phyloP scores from a whole-genome alignment of 2,113 vertebrate species.

The Proterorhinus semilunaris region DNA sequence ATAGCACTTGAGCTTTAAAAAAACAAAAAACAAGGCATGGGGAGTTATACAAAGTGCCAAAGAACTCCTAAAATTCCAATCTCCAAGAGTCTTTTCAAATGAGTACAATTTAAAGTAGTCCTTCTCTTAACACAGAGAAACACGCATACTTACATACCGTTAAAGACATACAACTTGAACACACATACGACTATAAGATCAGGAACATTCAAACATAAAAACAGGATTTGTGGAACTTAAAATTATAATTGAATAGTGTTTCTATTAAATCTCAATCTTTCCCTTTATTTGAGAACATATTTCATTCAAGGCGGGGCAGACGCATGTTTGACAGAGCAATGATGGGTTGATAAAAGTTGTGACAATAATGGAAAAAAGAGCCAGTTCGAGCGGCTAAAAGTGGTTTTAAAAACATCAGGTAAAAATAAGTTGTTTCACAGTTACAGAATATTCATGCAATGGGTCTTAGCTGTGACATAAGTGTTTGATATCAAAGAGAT shows the following conservation, averaged over 20 bases:
- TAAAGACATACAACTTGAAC: slow-evolving; percentile 40
- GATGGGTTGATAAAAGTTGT: slow-evolving; percentile 17
- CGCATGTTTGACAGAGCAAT: slow-evolving; percentile 9
- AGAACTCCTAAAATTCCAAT: slow-evolving; percentile 77
- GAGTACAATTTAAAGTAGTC: slow-evolving; percentile 51
- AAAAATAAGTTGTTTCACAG: slow-evolving; percentile 44
- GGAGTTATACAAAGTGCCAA: slow-evolving; percentile 89
- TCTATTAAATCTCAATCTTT: slow-evolving; percentile 33
- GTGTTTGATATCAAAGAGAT: no score
- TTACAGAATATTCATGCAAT: slow-evolving; percentile 33
- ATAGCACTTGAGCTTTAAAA: slow-evolving; percentile 83
- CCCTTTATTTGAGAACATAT: slow-evolving; percentile 58
- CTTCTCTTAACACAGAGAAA: slow-evolving; percentile 38
- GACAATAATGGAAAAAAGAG: neutral
- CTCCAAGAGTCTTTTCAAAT: slow-evolving; percentile 53
- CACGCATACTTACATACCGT: slow-evolving; percentile 14
- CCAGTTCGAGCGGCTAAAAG: slow-evolving; percentile 6
- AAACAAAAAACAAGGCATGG: slow-evolving; percentile 81
- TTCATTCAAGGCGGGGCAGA: slow-evolving; percentile 20
- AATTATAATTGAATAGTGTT: slow-evolving; percentile 52
- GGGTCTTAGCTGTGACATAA: slow-evolving; percentile 8
- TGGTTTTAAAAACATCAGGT: slow-evolving; percentile 48
- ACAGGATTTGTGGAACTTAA: slow-evolving; percentile 39
- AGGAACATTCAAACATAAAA: slow-evolving; percentile 48
- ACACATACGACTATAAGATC: slow-evolving; percentile 28